Evolutionary conservation across 2,113 vertebrate species (phyloP).

Genomic region (Ctenodactylus gundi): DNA sequence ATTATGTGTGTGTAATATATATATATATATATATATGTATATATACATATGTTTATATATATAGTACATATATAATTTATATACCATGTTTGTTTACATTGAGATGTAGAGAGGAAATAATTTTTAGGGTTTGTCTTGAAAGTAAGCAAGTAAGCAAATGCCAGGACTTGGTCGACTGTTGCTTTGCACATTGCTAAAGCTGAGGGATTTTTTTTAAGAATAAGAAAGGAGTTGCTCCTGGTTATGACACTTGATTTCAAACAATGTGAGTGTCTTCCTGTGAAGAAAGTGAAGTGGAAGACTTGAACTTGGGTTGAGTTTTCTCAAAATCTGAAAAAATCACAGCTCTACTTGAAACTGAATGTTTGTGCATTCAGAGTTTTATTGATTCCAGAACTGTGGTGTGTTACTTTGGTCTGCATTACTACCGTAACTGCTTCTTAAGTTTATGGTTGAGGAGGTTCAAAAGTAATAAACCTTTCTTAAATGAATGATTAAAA

Average conservation of each 20-base stretch:
- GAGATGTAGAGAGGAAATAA: background rate
- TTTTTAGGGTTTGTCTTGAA: background rate
- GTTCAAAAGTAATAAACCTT: background rate
- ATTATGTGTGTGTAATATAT: too few species aligned
- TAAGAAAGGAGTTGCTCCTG: background rate
- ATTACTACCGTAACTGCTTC: background rate
- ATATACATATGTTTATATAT: too few species aligned
- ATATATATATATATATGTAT: background rate
- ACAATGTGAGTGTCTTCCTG: background rate
- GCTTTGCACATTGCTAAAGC: background rate
- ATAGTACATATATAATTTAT: background rate
- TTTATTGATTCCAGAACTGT: background rate
- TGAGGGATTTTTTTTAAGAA: background rate
- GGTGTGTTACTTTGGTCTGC: background rate
- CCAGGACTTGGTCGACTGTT: background rate
- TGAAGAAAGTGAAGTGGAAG: background rate
- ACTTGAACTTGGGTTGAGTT: background rate
- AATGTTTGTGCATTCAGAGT: background rate
- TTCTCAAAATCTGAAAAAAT: background rate
- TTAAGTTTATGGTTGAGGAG: background rate
- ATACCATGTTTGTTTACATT: background rate
- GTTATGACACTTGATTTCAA: background rate
- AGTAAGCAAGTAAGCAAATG: background rate
- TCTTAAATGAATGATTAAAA: conserved; percentile 20
- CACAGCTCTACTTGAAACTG: background rate